Evolutionary conservation across 2,888 invertebrate species (phyloP), one percentile per base, ranked within the genome.

Genomic region (Autographa gamma): DNA sequence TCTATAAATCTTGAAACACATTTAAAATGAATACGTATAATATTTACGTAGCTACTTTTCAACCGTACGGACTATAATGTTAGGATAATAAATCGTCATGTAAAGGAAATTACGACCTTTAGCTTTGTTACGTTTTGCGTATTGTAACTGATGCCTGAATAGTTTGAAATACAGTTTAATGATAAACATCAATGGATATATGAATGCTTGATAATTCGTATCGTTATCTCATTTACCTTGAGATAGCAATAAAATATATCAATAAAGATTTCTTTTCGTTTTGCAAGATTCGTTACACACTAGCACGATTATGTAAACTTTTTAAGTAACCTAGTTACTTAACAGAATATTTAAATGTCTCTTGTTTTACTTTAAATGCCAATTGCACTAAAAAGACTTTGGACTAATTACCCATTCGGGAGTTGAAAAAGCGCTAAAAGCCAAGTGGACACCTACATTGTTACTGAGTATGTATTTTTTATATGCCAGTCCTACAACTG

Each of bases 181-280:
- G 80, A 85, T 79, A 78, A 80, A 73, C 59, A 69, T 77, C 64
- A 66, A 69, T 66, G 60, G 60, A 48, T 60, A 79, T 59, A 74
- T 71, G 65, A 58, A 38, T 79, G 59, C 64, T 70, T 54, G 81
- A 83, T 81, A 81, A 71, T 71, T 70, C 25, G 54, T n/a, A 48
- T 56, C 34, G 73, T 84, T 87, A 83, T 82, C 76, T 78, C 60
- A 71, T 80, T 81, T 67, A 77, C 86, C 85, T 88, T 85, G 81
- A 84, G 72, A 82, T 76, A 67, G 62, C 61, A 73, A 74, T 70
- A 34, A 52, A 68, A 70, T 73, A 31, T 60, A 7, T 18, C 19
- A 62, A 69, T 38, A 71, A 70, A 66, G 16, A 67, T 56, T 76
- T 71, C 54, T 32, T 71, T 68, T 25, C 5, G n/a, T 66, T 59